Evolutionary conservation across 1,140 invertebrate species (phyloP), one percentile per base, ranked within the genome.

Genomic region (Lepeophtheirus salmonis): DNA sequence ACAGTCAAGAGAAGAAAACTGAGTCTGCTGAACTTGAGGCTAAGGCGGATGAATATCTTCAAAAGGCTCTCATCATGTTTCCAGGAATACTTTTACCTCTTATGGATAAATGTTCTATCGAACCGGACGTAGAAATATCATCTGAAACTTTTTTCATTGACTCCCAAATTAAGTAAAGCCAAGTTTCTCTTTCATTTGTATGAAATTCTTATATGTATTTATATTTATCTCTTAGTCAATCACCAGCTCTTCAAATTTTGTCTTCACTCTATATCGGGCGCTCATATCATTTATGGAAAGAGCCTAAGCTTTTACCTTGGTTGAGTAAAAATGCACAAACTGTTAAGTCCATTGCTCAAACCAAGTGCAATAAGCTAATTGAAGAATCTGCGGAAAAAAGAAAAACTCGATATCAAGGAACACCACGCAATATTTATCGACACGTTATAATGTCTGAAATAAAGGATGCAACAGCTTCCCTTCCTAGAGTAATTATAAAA

Each of bases 11-110:
- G 1, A 23, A 51, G 18, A 41, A 41, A 41, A 41, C 6, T n/a
- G 56, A 63, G 6, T 20, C 57, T 17, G 14, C 30, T 50, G 50
- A 50, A 12, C 50, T 65, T 60, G 26, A 60, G 22, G 52, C 50
- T 14, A 26, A 66, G 61, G 81, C 85, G 2, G 76, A 83, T 64
- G 65, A 74, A 50, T 64, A 79, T 56, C 68, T 92, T 16, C 80
- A 87, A 69, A 78, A 83, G 61, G 83, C 86, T 14, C 71, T 95
- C 4, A 72, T 88, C 2, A 83, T 84, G 79, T 92, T 89, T 72
- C 89, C 89, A 1, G 78, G 79, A 3, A 75, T 89, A 4, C 67
- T 92, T 2, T 67, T 78, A 16, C 78, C 79, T 0, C 71, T 90
- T 13, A 66, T 89, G 23, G 83, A 89, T 49, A 85, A 86, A 70